Base-by-base conservation (phyloP, 2,888 invertebrate species). In the Melikaiella ostensackeni region DNA sequence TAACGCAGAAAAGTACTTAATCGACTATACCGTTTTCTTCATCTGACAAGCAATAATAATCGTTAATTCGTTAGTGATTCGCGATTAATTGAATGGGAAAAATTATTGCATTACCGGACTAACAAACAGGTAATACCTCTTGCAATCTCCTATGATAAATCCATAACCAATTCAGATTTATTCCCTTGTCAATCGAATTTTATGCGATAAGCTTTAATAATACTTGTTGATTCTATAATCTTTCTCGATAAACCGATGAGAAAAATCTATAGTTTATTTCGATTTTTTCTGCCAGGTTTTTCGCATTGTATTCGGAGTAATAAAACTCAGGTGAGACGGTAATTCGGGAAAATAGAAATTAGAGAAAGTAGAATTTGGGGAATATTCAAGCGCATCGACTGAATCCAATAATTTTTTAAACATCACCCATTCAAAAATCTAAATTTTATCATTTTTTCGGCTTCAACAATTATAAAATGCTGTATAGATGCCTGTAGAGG, bases 41-140 rank as follows among this genome's bases (percentile, higher is more conserved):
- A 27, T 27, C 27, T 42, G 46, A 66, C 66, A 66, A 66, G 66
- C 66, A 66, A 66, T 66, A 46, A 66, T 66, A 66, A 66, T 66
- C 66, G 66, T 30, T 66, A 66, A 42, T 66, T 66, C 66, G 46
- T 30, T 66, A 66, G 46, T 66, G 66, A 66, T 66, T 66, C 46
- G 66, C 66, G 46, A 66, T 46, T 66, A 66, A 66, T 46, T 46
- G 46, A 66, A 66, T 66, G 66, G n/a, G 19, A 46, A 66, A 66
- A 66, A 66, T 66, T 30, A 66, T 66, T 66, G 66, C 42, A 66
- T 66, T 66, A 66, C 46, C 9, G 46, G 42, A 66, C 24, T 46
- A 46, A 66, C 46, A 66, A 66, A 66, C 42, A 38, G 46, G 27
- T 42, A 46, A 66, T 66, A 46, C 42, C 24, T 42, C 6, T 66